phyloP scores from a whole-genome alignment of 2,113 vertebrate species.

The Pica pica region DNA sequence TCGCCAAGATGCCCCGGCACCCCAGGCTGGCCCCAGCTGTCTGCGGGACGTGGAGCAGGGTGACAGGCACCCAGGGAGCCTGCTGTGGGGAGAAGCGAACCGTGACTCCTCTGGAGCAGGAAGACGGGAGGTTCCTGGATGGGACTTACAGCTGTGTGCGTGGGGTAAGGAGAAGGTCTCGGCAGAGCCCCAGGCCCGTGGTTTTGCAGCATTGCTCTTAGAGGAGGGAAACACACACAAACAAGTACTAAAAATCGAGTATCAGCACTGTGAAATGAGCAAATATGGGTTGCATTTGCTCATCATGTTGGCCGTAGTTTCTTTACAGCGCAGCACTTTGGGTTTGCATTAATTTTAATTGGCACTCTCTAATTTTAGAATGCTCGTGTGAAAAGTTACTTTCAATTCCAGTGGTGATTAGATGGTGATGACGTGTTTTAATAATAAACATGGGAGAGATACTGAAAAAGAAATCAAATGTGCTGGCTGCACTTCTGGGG shows the following conservation, averaged over 20 bases:
- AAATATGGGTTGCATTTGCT: neutral
- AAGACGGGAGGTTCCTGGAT: neutral
- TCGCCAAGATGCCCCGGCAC: neutral
- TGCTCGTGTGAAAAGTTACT: slow-evolving; percentile 28
- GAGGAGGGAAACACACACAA: neutral
- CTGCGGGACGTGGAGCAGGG: neutral
- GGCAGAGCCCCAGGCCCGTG: neutral
- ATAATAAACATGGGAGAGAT: slow-evolving; percentile 8
- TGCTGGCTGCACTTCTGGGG: neutral
- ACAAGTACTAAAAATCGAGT: neutral
- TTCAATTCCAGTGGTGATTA: neutral
- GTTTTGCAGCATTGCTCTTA: neutral
- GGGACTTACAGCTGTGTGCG: neutral
- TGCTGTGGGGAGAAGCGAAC: neutral
- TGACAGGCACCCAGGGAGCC: neutral
- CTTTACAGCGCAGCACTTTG: neutral
- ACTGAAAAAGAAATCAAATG: slow-evolving; percentile 8
- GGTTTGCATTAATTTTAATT: neutral
- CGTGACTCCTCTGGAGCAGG: neutral
- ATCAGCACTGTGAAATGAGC: neutral
- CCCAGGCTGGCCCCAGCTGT: neutral
- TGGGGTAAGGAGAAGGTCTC: slow-evolving; percentile 1
- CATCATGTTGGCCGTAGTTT: neutral
- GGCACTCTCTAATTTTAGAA: neutral
- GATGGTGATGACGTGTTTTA: neutral